Evolutionary conservation across 2,113 vertebrate genomes (phyloP).

Genomic region (Pavo muticus): DNA sequence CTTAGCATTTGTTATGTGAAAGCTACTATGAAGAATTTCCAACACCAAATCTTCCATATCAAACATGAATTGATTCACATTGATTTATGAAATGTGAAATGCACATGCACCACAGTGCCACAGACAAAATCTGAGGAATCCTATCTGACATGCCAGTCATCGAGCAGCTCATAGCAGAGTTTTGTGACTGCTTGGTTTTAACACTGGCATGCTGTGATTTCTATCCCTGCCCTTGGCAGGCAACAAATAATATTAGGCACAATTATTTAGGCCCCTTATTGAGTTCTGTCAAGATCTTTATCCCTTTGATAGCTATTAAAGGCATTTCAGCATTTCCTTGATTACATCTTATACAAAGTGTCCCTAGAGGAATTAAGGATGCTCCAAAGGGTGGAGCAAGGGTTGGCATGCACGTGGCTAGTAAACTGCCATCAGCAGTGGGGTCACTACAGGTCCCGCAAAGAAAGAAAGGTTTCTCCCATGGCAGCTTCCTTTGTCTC

Average conservation of each 20-base stretch:
- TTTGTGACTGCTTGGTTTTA: neutral
- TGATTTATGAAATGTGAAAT: neutral
- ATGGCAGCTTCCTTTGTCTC: conserved; percentile 42
- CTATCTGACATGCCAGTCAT: neutral
- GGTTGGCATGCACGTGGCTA: neutral
- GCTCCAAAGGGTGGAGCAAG: neutral
- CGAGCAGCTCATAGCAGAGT: neutral
- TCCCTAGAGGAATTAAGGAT: neutral
- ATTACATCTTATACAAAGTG: neutral
- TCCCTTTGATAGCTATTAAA: neutral
- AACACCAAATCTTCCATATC: neutral
- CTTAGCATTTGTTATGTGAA: neutral
- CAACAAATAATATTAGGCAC: neutral
- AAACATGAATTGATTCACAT: neutral
- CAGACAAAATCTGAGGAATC: neutral
- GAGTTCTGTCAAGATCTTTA: neutral
- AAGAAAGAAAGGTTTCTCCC: conserved; percentile 25
- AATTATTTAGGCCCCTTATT: neutral
- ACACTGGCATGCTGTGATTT: neutral
- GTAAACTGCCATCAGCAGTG: neutral
- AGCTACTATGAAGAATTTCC: neutral
- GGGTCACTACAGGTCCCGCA: neutral
- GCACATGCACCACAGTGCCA: neutral
- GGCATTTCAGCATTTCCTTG: neutral
- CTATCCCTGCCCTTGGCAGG: neutral